Base-by-base conservation (phyloP, 1,140 invertebrate genomes). In the Aphelinus certus region DNA sequence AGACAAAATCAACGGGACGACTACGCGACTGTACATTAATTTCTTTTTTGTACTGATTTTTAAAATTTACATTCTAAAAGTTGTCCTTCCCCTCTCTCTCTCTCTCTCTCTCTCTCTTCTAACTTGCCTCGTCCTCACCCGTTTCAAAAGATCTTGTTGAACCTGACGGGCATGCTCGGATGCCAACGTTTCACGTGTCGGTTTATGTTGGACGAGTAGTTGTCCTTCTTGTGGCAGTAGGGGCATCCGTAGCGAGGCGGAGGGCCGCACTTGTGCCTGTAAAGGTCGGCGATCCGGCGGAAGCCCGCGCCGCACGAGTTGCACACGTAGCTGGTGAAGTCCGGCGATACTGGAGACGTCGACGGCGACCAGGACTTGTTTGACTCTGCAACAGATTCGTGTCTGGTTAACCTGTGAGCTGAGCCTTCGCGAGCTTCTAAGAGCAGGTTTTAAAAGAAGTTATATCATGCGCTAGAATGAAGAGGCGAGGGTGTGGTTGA, bases 111-210 rank as follows among this genome's bases (percentile, higher is more conserved):
- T 26, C 26, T 26, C 26, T 26, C 26, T 26, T 26, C 26, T 26
- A 26, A 26, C 26, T 26, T 26, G 26, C 26, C 26, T 26, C 26
- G 26, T 26, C 26, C 26, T 26, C 26, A 26, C 26, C 26, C 26
- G 26, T 63, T 58, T 79, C 74, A 83, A 65, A 80, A 83, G 75
- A 83, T 81, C 76, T 81, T 84, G 43, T 80, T 82, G 43, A 84
- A 81, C 42, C 79, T 80, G n/a, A 84, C 82, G 1, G 82, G 82
- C 60, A 80, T 42, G 9, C 77, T 68, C 0, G 83, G 82, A 75
- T 90, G 77, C 90, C 88, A 84, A 73, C 88, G 78, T 84, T 89
- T 83, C 68, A 83, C 85, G 79, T 76, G 87, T 77, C 84, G 83
- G 78, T 84, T 89, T 61, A 86, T 83, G 71, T 82, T 85, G 1